Evolutionary conservation across 2,888 invertebrate genomes (phyloP).

Genomic region (Eugnorisma glareosa): DNA sequence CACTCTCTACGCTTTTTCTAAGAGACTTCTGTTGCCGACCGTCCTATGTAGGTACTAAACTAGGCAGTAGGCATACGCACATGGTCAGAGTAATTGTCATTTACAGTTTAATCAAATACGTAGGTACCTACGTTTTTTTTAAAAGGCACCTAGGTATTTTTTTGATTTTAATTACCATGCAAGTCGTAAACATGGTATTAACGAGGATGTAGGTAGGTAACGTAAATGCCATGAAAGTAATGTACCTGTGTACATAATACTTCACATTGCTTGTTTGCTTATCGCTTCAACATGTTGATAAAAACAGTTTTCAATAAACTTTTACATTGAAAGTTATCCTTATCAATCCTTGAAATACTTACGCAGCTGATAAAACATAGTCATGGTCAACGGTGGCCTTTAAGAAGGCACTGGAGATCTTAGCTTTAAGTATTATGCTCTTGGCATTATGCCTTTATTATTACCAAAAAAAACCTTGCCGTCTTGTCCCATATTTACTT

Average conservation of each 20-base stretch:
- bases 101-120: not conserved
- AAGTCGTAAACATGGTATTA: conserved; percentile 32
- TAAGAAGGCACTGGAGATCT: not conserved
- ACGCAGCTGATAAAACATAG: conserved; percentile 20
- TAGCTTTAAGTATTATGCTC: not conserved
- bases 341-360: conserved; percentile 38
- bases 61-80: not conserved
- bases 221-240: not conserved
- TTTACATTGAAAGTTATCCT: conserved; percentile 43
- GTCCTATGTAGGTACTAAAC: not conserved
- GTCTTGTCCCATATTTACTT: not conserved
- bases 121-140: not conserved
- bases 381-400: conserved; percentile 16
- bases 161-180: conserved; percentile 23
- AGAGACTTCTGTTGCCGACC: not conserved
- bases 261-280: conserved; percentile 37
- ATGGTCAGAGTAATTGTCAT: not conserved
- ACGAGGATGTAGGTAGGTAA: conserved; percentile 23
- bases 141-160: not conserved
- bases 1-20: not conserved
- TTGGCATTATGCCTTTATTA: not conserved
- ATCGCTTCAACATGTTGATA: conserved; percentile 44
- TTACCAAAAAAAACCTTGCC: not conserved
- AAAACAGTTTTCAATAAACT: conserved; percentile 51
- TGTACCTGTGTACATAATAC: not conserved